Conservation (phyloP, 35 echinoderm and acorn worm genomes). For the Heliocidaris erythrogramma region DNA sequence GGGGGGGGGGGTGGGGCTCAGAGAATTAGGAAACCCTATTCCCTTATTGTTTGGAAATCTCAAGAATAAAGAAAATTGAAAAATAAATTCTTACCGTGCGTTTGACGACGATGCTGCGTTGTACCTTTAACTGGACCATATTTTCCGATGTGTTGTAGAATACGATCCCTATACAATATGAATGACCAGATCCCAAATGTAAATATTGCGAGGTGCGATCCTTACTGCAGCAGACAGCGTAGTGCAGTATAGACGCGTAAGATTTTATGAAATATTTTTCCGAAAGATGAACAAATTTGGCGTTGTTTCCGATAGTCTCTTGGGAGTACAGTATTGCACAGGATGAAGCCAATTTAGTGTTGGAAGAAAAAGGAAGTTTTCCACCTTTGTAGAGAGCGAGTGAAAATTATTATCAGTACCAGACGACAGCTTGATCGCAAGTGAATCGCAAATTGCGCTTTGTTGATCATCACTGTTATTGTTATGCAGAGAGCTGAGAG, state of each 20-base stretch:
- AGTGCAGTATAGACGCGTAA: neutral
- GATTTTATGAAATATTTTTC: neutral
- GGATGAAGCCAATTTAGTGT: neutral
- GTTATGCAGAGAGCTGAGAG: slow-evolving; percentile 21
- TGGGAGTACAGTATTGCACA: neutral
- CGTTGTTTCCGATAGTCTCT: neutral
- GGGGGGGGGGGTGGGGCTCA: too few species aligned
- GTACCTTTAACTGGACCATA: slow-evolving; percentile 26
- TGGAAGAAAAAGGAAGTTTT: neutral
- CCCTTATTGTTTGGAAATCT: neutral
- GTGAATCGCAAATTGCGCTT: neutral
- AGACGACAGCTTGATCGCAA: slow-evolving; percentile 23
- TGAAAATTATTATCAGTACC: neutral
- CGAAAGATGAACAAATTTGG: neutral
- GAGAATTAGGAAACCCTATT: neutral
- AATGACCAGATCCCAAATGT: neutral
- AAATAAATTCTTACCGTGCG: neutral
- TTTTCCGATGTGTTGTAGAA: neutral
- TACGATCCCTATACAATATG: neutral
- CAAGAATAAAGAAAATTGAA: neutral
- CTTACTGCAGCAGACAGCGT: neutral
- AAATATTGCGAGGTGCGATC: neutral
- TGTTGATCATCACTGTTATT: slow-evolving; percentile 35
- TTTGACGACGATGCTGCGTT: slow-evolving; percentile 29
- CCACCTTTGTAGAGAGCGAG: neutral